These are phyloP conservation scores for Scytalopus superciliaris DNA, from an alignment of 2,113 vertebrate genomes.

Conservation along the genomic window DNA sequence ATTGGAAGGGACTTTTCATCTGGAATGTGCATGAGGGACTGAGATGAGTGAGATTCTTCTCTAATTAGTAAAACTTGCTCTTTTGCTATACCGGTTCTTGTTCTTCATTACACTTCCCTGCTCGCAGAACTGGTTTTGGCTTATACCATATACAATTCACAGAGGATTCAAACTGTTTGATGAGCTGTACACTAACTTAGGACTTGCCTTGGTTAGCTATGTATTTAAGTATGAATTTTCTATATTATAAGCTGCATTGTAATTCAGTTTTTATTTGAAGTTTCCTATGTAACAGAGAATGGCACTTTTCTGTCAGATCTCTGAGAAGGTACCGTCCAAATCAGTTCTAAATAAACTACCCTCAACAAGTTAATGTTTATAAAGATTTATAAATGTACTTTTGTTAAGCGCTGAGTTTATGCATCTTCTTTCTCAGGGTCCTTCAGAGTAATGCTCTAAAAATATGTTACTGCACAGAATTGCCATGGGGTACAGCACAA, in stretches of 20 bases:
- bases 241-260: not conserved
- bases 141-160: not conserved
- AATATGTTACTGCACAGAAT: not conserved
- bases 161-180: not conserved
- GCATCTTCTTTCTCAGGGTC: not conserved
- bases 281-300: not conserved
- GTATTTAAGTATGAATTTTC: not conserved
- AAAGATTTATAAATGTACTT: not conserved
- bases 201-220: not conserved
- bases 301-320: not conserved
- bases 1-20: not conserved
- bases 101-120: not conserved
- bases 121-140: slow-evolving; percentile 17
- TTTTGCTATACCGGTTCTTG: not conserved
- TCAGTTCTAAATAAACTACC: not conserved
- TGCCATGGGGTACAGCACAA: not conserved
- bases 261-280: not conserved
- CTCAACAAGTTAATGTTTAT: not conserved
- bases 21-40: not conserved
- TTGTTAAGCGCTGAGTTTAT: not conserved
- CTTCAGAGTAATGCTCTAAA: not conserved
- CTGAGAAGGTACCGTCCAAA: not conserved
- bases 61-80: not conserved
- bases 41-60: slow-evolving; percentile 23
- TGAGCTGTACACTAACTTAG: not conserved